Evolutionary conservation across 2,888 invertebrate species (phyloP), one percentile per base, ranked within the genome.

Genomic region (Ecdyonurus torrentis): DNA sequence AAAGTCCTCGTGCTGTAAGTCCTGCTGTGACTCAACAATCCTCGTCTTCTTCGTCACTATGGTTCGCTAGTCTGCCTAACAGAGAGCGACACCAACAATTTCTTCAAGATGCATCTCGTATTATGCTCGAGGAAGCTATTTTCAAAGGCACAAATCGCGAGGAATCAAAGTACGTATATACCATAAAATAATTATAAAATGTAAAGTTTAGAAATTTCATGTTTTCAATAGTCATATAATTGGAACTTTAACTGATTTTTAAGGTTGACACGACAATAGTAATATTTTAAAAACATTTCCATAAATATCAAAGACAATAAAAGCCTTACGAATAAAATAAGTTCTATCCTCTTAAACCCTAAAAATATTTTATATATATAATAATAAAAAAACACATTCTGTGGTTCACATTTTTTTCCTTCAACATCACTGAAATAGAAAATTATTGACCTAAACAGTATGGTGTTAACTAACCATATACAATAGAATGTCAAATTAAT

Each of bases 51-150:
- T 37, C 37, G 37, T 37, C 37, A 15, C 37, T 37, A 20, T 60
- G 70, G 67, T 83, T 78, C 71, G 81, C 82, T 70, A 85, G 85
- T 71, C 75, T 85, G 63, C 83, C 88, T 1, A 78, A 80, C 52
- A 77, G 79, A 68, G 75, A 79, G 20, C 77, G 79, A 55, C 87
- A 89, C 72, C 89, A 89, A 72, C 79, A 81, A 59, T 89, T 91
- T 71, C 77, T 91, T 55, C 78, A 84, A 61, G 79, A 83, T 66
- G 84, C 85, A 64, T 78, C 87, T 60, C 86, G 89, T 64, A 74
- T 89, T 65, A 76, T 91, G 67, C 77, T 91, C 55, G 83, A 87
- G 66, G 79, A 86, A 63, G 89, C 88, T 2, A 83, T 91, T 15
- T 89, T 90, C 69, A 81, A 85, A 70, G 86, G 87, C 61, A 84